Evolutionary conservation across 1,140 invertebrate species (phyloP).

Genomic region (Drosophila bifasciata): DNA sequence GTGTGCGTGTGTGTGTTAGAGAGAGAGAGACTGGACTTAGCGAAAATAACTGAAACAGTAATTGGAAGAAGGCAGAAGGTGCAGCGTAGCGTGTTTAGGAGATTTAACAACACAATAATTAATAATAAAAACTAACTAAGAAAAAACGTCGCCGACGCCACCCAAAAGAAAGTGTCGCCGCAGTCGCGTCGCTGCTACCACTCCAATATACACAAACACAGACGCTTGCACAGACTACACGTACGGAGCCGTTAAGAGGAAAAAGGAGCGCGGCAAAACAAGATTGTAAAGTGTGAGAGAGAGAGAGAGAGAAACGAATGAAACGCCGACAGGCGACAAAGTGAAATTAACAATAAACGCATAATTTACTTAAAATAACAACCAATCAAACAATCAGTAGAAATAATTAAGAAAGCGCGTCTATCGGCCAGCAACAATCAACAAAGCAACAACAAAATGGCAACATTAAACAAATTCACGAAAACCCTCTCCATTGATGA

Average conservation of each 20-base stretch:
- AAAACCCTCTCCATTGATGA: slow-evolving; percentile 83
- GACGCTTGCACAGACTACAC: slow-evolving; percentile 3
- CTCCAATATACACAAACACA: slow-evolving; percentile 12
- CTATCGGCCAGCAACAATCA: slow-evolving; percentile 26
- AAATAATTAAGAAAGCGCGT: slow-evolving; percentile 47
- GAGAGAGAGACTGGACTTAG: too few relatives aligned
- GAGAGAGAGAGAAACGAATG: slow-evolving; percentile 36
- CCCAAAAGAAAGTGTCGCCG: slow-evolving; percentile 55
- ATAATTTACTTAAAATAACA: slow-evolving; percentile 75
- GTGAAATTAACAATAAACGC: slow-evolving; percentile 68
- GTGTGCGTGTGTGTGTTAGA: too few relatives aligned
- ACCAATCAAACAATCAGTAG: slow-evolving; percentile 56
- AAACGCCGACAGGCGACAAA: slow-evolving; percentile 50
- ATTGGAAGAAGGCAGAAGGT: too few relatives aligned
- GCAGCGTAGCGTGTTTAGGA: too few relatives aligned
- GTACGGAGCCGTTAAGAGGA: too few relatives aligned
- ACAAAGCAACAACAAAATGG: slow-evolving; percentile 64
- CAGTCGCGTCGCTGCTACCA: slow-evolving; percentile 10
- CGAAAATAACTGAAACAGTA: too few relatives aligned
- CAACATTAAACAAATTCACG: slow-evolving; percentile 81
- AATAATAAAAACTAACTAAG: slow-evolving; percentile 2
- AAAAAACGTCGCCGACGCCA: slow-evolving; percentile 48
- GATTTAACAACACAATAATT: too few relatives aligned
- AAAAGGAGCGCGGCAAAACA: slow-evolving; percentile 34
- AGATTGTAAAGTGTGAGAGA: slow-evolving; percentile 30